phyloP scores from a whole-genome alignment of 2,888 invertebrate species.

The Hypsopygia costalis region DNA sequence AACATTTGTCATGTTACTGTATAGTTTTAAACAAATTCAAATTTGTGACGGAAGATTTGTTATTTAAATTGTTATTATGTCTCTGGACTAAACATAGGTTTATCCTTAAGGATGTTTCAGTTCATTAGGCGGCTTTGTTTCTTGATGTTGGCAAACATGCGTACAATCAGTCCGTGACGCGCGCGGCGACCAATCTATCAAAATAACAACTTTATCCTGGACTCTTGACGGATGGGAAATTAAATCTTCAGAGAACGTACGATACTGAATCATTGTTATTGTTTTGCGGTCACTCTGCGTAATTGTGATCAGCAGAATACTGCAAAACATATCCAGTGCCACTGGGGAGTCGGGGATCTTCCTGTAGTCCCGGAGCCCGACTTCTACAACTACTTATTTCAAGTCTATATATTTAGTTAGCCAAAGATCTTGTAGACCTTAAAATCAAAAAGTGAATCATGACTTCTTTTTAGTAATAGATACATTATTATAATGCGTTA shows the following conservation, averaged over 20 bases:
- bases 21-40: no score
- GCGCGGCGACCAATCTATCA: neutral
- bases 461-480: no score
- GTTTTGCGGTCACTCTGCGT: neutral
- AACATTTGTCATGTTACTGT: no score
- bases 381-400: no score
- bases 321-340: neutral
- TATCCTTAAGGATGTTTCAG: neutral
- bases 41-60: no score
- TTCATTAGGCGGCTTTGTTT: neutral
- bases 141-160: neutral
- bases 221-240: conserved; percentile 26
- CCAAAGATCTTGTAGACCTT: no score
- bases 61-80: no score
- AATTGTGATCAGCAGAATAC: neutral
- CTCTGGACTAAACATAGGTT: neutral
- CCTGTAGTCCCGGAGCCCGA: no score
- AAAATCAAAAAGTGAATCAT: no score
- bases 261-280: conserved; percentile 31
- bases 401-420: no score
- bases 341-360: neutral
- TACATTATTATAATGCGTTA: no score
- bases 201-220: neutral
- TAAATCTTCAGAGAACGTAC: conserved; percentile 39
- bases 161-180: neutral